A percentile compares a stretch with the other conserved stretches of the same genome.
phyloP scores from a whole-genome alignment of 2,797 vertebrate genomes.

The Sebastes matsubarae region DNA sequence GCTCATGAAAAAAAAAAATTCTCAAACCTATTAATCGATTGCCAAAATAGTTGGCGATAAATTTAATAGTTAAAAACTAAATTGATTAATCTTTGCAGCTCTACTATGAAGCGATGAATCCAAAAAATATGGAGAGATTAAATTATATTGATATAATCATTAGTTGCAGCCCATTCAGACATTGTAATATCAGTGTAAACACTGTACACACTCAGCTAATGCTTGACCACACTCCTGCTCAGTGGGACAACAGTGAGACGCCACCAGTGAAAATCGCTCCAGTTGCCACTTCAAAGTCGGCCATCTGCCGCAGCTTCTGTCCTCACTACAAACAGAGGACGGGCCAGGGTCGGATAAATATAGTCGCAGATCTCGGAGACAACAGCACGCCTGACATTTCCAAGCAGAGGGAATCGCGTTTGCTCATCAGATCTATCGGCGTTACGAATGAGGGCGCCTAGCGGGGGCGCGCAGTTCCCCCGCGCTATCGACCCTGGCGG shows the following conservation, averaged over 20 bases:
- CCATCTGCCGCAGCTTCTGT: constrained; percentile 68
- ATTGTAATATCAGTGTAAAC: neutral
- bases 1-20: no score
- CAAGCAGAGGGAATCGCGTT: constrained; percentile 28
- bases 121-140: neutral
- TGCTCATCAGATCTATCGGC: constrained; percentile 25
- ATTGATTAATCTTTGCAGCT: accelerated
- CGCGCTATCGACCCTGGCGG: constrained; percentile 44
- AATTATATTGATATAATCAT: neutral
- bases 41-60: no score
- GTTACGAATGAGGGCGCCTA: neutral
- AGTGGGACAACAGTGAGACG: constrained; percentile 31
- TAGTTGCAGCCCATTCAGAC: neutral
- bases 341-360: constrained; percentile 65
- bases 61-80: no score
- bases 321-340: constrained; percentile 45
- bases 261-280: constrained; percentile 49
- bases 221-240: constrained; percentile 17
- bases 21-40: no score
- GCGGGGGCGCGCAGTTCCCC: neutral
- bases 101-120: neutral
- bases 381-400: constrained; percentile 63
- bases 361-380: constrained; percentile 62
- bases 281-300: constrained; percentile 59
- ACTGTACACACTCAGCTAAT: constrained; percentile 1